These are phyloP conservation scores for Zele albiditarsus DNA, from an alignment of 2,888 invertebrate genomes.

Conservation along the genomic window DNA sequence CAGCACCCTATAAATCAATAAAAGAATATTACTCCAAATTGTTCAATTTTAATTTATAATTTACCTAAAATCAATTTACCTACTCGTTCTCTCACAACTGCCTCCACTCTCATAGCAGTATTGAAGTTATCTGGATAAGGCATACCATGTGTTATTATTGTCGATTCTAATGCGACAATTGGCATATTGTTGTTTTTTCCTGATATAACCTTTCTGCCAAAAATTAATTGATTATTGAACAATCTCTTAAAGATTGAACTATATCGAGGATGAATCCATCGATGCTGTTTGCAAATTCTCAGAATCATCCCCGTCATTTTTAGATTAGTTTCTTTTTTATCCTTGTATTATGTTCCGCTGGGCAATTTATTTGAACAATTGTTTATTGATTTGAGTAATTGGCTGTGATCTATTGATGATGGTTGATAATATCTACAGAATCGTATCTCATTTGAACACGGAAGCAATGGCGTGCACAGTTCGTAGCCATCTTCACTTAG, in stretches of 20 bases:
- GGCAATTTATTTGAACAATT: not conserved
- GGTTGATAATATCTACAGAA: not conserved
- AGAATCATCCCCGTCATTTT: not conserved
- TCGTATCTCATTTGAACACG: not conserved
- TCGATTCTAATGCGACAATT: slow-evolving; percentile 96
- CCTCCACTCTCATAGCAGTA: slow-evolving; percentile 88
- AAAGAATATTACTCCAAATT: slow-evolving; percentile 30
- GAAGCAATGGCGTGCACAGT: not conserved
- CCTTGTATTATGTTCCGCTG: not conserved
- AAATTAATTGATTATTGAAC: slow-evolving; percentile 50
- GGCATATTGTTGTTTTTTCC: slow-evolving; percentile 80
- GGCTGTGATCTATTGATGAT: not conserved
- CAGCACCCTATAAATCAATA: slow-evolving; percentile 78
- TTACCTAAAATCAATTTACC: not conserved
- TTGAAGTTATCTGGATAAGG: slow-evolving; percentile 92
- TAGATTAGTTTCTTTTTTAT: not conserved
- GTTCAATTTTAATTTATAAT: not conserved
- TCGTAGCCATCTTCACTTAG: not conserved
- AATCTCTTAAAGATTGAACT: slow-evolving; percentile 6
- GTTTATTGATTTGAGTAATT: not conserved
- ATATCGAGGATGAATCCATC: not conserved
- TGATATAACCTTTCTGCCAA: slow-evolving; percentile 77
- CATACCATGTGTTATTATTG: slow-evolving; percentile 99
- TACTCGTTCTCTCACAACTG: slow-evolving; percentile 82
- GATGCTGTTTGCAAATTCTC: not conserved